phyloP scores from a whole-genome alignment of 1,140 invertebrate species.

The Eufriesea mexicana region DNA sequence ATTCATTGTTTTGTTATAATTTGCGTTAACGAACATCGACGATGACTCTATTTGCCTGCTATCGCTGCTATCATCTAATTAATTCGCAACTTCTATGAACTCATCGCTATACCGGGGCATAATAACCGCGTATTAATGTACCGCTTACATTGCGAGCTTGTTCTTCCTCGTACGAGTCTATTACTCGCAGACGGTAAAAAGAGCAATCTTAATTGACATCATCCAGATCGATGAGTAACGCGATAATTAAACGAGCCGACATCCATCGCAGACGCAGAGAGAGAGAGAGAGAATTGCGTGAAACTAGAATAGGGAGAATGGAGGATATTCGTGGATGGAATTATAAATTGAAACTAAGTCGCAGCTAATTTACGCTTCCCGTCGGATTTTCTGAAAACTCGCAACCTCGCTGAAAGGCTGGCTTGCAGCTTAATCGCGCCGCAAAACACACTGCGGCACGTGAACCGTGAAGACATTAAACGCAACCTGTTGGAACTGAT shows the following conservation, averaged over 20 bases:
- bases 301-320: too few species aligned
- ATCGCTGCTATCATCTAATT: neutral
- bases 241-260: neutral
- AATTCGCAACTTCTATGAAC: neutral
- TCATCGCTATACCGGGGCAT: too few species aligned
- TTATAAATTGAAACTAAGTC: too few species aligned
- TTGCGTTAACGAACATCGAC: neutral
- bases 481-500: neutral
- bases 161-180: neutral
- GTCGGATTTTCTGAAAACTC: too few species aligned
- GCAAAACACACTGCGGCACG: neutral
- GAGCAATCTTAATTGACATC: neutral
- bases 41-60: neutral
- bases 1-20: conserved; percentile 2
- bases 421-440: neutral
- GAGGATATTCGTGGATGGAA: too few species aligned
- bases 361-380: too few species aligned
- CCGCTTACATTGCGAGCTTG: neutral
- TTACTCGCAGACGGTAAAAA: neutral
- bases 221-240: neutral
- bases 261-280: too few species aligned
- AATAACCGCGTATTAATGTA: neutral
- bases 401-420: too few species aligned
- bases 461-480: neutral
- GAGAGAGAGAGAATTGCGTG: too few species aligned